Evolutionary conservation across 2,888 invertebrate species (phyloP).

Genomic region (Drosophila prostipennis): DNA sequence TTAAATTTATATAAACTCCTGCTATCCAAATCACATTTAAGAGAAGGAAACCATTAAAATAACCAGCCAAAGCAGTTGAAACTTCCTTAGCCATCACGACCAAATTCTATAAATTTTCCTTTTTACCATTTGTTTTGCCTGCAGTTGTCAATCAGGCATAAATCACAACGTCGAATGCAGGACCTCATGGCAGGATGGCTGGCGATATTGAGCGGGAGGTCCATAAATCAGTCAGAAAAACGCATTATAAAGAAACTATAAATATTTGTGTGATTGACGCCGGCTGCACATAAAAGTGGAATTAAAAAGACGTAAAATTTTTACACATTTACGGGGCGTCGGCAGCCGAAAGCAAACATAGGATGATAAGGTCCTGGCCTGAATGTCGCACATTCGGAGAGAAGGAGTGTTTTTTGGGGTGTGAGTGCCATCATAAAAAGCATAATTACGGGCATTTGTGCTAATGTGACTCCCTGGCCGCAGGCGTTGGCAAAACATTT

Average conservation of each 20-base stretch:
- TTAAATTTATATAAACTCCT: too few relatives aligned
- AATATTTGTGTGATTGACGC: conserved; percentile 64
- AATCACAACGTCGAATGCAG: conserved; percentile 20
- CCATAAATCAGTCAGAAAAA: conserved; percentile 36
- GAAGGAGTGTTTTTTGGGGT: conserved; percentile 25
- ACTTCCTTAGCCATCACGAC: not conserved
- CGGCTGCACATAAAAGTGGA: conserved; percentile 62
- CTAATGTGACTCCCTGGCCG: conserved; percentile 81
- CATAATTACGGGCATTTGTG: conserved; percentile 81
- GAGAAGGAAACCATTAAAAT: not conserved
- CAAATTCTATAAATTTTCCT: not conserved
- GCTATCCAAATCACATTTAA: not conserved
- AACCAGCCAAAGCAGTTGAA: not conserved
- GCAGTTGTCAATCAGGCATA: conserved; percentile 25
- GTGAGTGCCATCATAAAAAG: conserved; percentile 70
- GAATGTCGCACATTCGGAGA: conserved; percentile 13
- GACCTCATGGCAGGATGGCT: conserved; percentile 9
- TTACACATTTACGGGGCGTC: conserved; percentile 47
- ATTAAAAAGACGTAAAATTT: conserved; percentile 68
- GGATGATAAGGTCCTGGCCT: conserved; percentile 24
- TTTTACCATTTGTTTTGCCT: conserved; percentile 3
- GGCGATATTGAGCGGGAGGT: conserved; percentile 4
- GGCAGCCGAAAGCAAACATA: conserved; percentile 31
- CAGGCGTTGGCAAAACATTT: conserved; percentile 65
- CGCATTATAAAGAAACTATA: conserved; percentile 53